Base-by-base conservation (phyloP, 2,888 invertebrate genomes). In the Ceraclea dissimilis region DNA sequence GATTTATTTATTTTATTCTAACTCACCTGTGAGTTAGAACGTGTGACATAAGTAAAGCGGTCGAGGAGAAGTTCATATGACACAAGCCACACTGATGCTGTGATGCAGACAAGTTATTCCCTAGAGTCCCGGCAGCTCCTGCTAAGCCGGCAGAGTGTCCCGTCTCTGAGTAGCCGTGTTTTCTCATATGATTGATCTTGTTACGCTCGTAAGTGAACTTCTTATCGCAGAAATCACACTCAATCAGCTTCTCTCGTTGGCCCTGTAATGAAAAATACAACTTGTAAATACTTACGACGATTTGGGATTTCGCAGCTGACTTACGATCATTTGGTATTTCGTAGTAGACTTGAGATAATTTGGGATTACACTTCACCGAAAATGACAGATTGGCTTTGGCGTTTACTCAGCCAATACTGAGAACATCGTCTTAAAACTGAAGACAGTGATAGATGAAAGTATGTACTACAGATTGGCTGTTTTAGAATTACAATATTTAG, bases 141-240 rank as follows among this genome's bases (percentile, higher is more conserved):
- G 5, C 16, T 10, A 17, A 11, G 26, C 2, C 16, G 50, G 26
- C 13, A 18, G 17, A 2, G 22, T 18, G 26, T n/a, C 49, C 22
- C n/a, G n/a, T n/a, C 13, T 22, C 56, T 22, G 48, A 54, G 26
- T 46, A 51, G 18, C 60, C 56, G 51, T 62, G 62, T 44, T 62
- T 62, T 46, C 60, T 62, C 62, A 62, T 62, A 53, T 62, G 62
- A 20, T 62, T 62, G 18, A 59, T 62, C 49, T 62, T 62, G 46
- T 62, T 62, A 39, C 62, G 58, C 43, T 62, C 62, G 44, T 62
- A 62, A n/a, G 62, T 62, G 50, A 62, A 62, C 51, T 62, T 62
- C 31, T 62, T 62, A 54, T 62, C 62, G 46, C 62, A 62, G 33
- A 52, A 62, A 50, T 62, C 62, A 20, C 62, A 62, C 39, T 59